phyloP scores from a whole-genome alignment of 2,888 invertebrate genomes.

The Rhimphoctona megacephalus region DNA sequence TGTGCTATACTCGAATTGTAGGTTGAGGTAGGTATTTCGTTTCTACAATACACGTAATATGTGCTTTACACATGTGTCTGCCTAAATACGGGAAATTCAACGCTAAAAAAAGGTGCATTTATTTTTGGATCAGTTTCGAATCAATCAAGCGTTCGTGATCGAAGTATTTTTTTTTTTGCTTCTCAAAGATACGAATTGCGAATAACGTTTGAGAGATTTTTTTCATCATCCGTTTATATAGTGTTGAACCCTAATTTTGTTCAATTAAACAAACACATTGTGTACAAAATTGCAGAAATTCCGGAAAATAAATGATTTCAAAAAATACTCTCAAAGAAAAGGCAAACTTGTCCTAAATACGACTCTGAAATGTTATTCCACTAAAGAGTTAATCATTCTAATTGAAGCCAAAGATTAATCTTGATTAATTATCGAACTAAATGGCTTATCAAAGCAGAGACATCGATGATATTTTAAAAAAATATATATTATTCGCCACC shows the following conservation, averaged over 20 bases:
- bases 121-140: background rate
- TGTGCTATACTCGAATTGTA: constrained; percentile 67
- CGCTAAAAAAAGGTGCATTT: background rate
- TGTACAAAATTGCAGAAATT: too few relatives aligned
- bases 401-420: too few relatives aligned
- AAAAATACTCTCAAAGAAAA: too few relatives aligned
- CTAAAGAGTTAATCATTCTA: too few relatives aligned
- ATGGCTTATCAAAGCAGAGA: too few relatives aligned
- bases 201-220: background rate
- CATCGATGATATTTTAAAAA: too few relatives aligned
- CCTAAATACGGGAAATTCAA: constrained; percentile 25
- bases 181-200: background rate
- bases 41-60: constrained; percentile 78
- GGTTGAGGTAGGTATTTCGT: constrained; percentile 78
- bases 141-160: background rate
- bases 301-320: too few relatives aligned
- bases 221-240: background rate
- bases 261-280: too few relatives aligned
- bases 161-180: background rate
- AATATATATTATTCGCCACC: too few relatives aligned
- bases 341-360: background rate
- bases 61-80: constrained; percentile 31
- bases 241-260: too few relatives aligned
- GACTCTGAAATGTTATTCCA: background rate
- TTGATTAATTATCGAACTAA: too few relatives aligned